phyloP scores from a whole-genome alignment of 2,797 vertebrate genomes.

The Pelodytes ibericus region DNA sequence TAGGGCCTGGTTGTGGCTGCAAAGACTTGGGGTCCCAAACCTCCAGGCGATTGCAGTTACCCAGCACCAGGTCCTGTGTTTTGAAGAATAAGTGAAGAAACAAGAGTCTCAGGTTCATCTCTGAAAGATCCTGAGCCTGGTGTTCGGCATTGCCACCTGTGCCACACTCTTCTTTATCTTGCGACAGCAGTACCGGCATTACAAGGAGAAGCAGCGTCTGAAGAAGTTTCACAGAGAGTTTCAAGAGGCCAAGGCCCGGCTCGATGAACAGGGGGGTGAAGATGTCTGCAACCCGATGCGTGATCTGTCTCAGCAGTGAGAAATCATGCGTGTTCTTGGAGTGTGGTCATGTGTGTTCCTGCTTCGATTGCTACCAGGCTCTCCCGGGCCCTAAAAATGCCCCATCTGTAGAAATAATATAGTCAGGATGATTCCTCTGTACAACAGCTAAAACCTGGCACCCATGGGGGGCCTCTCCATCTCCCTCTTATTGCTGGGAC shows the following conservation, averaged over 20 bases:
- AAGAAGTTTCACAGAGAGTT: conserved; percentile 77
- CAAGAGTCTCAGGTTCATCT: conserved; percentile 74
- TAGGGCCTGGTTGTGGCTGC: too few relatives aligned
- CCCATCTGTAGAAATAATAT: conserved; percentile 87
- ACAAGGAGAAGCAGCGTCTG: conserved; percentile 70
- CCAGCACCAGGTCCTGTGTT: too few relatives aligned
- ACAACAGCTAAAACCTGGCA: conserved; percentile 84
- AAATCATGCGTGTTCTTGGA: conserved; percentile 88
- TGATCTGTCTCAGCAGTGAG: conserved; percentile 78
- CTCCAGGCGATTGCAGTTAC: too few relatives aligned
- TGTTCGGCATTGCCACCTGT: conserved; percentile 79
- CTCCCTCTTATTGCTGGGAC: too few relatives aligned
- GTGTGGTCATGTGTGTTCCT: conserved; percentile 91
- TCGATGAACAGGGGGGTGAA: conserved; percentile 68
- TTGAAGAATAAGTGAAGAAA: conserved; percentile 77
- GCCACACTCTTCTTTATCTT: conserved; percentile 78
- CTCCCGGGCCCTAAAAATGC: conserved; percentile 82
- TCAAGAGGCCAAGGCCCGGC: conserved; percentile 75
- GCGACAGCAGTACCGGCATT: conserved; percentile 75
- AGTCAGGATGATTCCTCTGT: conserved; percentile 81
- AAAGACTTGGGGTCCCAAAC: too few relatives aligned
- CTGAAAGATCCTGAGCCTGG: conserved; percentile 78
- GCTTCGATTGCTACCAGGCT: conserved; percentile 76
- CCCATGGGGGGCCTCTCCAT: too few relatives aligned
- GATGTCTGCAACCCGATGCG: conserved; percentile 73